Percentiles rank a stretch among this genome's conserved stretches.
Evolutionary conservation across 2,797 vertebrate species (phyloP).

Genomic region (Pagetopsis macropterus): DNA sequence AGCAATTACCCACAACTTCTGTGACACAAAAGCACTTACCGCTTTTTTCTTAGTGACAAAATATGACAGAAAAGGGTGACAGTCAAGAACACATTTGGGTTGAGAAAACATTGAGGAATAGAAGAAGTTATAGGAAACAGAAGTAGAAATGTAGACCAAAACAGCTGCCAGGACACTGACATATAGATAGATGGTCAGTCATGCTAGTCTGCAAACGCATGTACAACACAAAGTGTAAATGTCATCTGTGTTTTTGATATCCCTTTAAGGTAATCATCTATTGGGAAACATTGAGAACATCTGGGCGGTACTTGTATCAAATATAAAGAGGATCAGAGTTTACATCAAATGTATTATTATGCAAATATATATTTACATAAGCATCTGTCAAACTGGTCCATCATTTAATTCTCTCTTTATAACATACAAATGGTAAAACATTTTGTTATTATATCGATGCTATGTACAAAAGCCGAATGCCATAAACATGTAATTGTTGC

Average conservation of each 20-base stretch:
- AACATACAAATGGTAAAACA: too few species aligned
- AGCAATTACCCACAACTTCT: slow-evolving; percentile 60
- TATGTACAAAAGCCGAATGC: not conserved
- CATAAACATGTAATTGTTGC: not conserved
- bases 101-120: not conserved
- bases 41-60: slow-evolving; percentile 26
- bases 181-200: not conserved
- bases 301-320: not conserved
- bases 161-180: not conserved
- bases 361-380: not conserved
- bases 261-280: not conserved
- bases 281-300: too few species aligned
- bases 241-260: too few species aligned
- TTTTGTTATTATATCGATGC: too few species aligned
- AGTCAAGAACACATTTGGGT: slow-evolving; percentile 1
- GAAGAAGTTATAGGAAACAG: not conserved
- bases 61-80: slow-evolving; percentile 26
- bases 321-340: not conserved
- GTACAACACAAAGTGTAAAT: not conserved
- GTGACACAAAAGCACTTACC: slow-evolving; percentile 54
- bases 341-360: too few species aligned
- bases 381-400: not conserved
- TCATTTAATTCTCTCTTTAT: not conserved
- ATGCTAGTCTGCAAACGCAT: not conserved
- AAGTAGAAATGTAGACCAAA: slow-evolving; percentile 19